Percentiles rank a stretch among this genome's conserved stretches.
phyloP scores from a whole-genome alignment of 2,797 vertebrate genomes.

The Pygocentrus nattereri region DNA sequence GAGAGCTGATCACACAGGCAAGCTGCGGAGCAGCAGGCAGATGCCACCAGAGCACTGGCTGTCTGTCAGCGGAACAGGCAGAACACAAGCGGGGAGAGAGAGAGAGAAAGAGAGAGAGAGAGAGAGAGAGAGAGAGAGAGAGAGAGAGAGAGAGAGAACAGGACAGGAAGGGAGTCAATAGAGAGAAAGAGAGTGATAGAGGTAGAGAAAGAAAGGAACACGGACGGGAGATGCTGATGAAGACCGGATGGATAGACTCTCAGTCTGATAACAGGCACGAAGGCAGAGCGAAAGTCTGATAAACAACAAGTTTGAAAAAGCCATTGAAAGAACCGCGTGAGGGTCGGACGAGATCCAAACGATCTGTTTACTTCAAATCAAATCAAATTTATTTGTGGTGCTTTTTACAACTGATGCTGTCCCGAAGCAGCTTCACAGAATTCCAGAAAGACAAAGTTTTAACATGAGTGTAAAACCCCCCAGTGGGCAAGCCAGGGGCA shows the following conservation, averaged over 20 bases:
- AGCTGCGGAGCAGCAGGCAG: constrained; percentile 83
- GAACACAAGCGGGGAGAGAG: constrained; percentile 47
- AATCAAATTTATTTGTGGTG: no score
- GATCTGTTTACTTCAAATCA: no score
- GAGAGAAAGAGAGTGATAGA: constrained; percentile 8
- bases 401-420: no score
- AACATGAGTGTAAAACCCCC: no score
- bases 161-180: constrained; percentile 30
- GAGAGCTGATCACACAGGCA: constrained; percentile 83
- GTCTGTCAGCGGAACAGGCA: constrained; percentile 71
- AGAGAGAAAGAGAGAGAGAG: constrained; percentile 24
- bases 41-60: constrained; percentile 79
- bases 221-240: neutral
- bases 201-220: neutral
- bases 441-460: no score
- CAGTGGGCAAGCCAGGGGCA: no score
- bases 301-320: no score
- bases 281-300: no score
- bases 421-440: no score
- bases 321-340: no score
- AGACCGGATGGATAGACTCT: neutral
- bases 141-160: constrained; percentile 15
- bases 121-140: constrained; percentile 30
- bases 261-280: no score
- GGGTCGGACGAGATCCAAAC: no score